Conservation (phyloP, 2,888 invertebrate genomes). For the Hecatera dysodea region DNA sequence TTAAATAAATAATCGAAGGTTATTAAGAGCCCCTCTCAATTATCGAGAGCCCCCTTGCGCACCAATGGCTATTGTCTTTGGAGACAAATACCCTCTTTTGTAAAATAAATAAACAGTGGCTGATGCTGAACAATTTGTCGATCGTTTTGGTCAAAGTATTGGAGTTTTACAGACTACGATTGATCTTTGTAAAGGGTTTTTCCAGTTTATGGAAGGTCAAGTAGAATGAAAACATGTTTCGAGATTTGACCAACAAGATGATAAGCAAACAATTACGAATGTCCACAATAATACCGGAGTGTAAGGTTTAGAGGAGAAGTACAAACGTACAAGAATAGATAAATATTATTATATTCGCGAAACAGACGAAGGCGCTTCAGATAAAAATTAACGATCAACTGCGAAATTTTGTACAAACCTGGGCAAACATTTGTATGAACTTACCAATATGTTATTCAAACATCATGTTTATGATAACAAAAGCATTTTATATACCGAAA, state of each 20-base stretch:
- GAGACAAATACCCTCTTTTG: slow-evolving; percentile 72
- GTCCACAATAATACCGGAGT: background rate
- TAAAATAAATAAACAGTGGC: slow-evolving; percentile 63
- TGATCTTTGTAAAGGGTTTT: slow-evolving; percentile 16
- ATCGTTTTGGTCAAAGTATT: slow-evolving; percentile 54
- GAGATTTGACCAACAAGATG: background rate
- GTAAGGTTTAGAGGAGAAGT: slow-evolving; percentile 4
- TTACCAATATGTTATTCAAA: slow-evolving; percentile 46
- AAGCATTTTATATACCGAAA: slow-evolving; percentile 30
- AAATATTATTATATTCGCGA: slow-evolving; percentile 21
- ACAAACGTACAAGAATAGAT: background rate
- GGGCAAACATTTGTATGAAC: slow-evolving; percentile 36
- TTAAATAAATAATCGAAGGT: slow-evolving; percentile 88
- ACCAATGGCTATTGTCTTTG: slow-evolving; percentile 69
- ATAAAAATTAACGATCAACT: slow-evolving; percentile 40
- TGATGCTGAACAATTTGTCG: slow-evolving; percentile 55
- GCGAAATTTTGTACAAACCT: slow-evolving; percentile 37
- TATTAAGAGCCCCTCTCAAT: slow-evolving; percentile 84
- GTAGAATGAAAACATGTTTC: background rate
- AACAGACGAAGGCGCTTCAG: slow-evolving; percentile 8
- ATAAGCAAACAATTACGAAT: background rate
- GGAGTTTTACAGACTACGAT: slow-evolving; percentile 2
- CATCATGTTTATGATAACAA: slow-evolving; percentile 44
- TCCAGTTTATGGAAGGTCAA: background rate
- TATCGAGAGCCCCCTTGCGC: slow-evolving; percentile 73